These are phyloP conservation scores for Noctuana brunneofusca DNA, from an alignment of 2,888 invertebrate genomes.

Conservation along the genomic window DNA sequence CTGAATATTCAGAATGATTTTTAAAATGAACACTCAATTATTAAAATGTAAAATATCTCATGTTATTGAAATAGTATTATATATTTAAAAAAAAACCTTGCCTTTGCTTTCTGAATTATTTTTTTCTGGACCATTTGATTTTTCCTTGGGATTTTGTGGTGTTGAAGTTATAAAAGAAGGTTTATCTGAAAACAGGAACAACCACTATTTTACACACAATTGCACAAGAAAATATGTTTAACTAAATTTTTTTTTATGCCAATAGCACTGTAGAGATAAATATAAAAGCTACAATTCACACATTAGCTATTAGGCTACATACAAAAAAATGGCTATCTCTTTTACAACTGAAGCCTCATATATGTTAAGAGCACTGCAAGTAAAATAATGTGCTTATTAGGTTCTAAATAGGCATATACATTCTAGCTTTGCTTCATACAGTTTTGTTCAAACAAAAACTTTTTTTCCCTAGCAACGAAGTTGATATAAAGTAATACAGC, in stretches of 20 bases:
- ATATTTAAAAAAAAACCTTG: slow-evolving; percentile 36
- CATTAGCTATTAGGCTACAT: not conserved
- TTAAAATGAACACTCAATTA: too few relatives aligned
- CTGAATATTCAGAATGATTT: too few relatives aligned
- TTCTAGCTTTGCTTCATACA: not conserved
- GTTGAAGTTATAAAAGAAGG: slow-evolving; percentile 60
- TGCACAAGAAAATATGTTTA: not conserved
- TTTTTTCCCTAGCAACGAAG: too few relatives aligned
- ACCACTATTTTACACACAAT: not conserved
- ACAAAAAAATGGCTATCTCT: slow-evolving; percentile 6
- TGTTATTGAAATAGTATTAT: too few relatives aligned
- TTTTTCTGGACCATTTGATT: slow-evolving; percentile 47
- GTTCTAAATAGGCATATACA: not conserved
- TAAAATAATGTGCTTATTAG: slow-evolving; percentile 19
- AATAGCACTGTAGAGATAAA: slow-evolving; percentile 19
- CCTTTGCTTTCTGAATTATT: slow-evolving; percentile 64
- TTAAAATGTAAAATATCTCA: too few relatives aligned
- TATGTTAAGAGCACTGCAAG: slow-evolving; percentile 1
- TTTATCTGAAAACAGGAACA: slow-evolving; percentile 53
- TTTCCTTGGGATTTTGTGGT: slow-evolving; percentile 60
- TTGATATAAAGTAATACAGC: too few relatives aligned
- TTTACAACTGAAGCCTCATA: slow-evolving; percentile 45
- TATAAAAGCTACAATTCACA: not conserved
- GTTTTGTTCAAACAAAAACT: not conserved
- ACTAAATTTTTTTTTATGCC: slow-evolving; percentile 41